These are phyloP conservation scores for Agrochola lota DNA, from an alignment of 2,888 invertebrate species.

Conservation along the genomic window DNA sequence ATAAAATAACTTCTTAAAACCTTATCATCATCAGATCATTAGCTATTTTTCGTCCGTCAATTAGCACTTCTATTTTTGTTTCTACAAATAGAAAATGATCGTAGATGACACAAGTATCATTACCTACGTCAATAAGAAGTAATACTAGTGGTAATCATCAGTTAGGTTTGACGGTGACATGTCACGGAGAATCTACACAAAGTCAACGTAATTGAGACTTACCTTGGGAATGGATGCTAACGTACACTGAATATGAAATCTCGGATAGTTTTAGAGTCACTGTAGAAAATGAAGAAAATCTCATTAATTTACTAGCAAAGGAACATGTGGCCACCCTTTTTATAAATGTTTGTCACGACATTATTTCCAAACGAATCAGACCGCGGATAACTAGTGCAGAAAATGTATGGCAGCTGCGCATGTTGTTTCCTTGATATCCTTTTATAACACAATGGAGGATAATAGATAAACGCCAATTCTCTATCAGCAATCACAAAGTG, in stretches of 20 bases:
- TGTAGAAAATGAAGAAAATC: neutral
- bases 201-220: conserved; percentile 31
- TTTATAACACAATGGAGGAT: neutral
- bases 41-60: conserved; percentile 1
- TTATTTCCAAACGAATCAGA: too few relatives aligned
- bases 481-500: neutral
- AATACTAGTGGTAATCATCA: neutral
- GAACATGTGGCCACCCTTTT: too few relatives aligned
- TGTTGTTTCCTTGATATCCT: neutral
- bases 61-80: conserved; percentile 1
- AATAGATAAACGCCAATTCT: neutral
- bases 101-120: conserved; percentile 1
- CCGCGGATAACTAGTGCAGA: neutral
- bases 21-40: neutral
- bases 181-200: neutral
- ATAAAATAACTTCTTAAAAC: conserved; percentile 5
- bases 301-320: neutral
- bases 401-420: neutral
- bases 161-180: conserved; percentile 15
- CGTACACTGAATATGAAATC: neutral
- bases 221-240: conserved; percentile 1
- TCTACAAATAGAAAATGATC: neutral
- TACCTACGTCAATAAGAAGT: conserved; percentile 18
- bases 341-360: too few relatives aligned
- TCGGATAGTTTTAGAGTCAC: neutral